These are phyloP conservation scores for Acanthiza pusilla DNA, from an alignment of 2,797 vertebrate species.

Conservation along the genomic window DNA sequence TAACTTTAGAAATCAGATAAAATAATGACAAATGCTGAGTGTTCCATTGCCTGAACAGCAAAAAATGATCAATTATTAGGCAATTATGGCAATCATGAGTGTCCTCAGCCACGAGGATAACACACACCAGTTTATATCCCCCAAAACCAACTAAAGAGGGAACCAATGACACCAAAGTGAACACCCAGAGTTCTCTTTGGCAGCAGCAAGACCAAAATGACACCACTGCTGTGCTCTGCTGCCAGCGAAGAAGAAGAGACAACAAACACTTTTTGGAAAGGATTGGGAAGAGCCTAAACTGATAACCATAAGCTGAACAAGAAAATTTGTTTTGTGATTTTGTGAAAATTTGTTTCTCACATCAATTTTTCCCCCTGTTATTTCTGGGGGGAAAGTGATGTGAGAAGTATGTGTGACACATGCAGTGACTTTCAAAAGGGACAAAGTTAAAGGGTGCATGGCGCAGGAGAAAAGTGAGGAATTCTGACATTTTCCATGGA, in stretches of 20 bases:
- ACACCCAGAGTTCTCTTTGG: neutral
- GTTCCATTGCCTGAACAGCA: neutral
- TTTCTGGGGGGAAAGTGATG: neutral
- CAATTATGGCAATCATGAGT: neutral
- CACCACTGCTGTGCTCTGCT: neutral
- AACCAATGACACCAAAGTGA: neutral
- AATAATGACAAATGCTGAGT: neutral
- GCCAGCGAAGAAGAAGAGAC: neutral
- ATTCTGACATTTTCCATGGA: neutral
- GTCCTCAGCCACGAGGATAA: neutral
- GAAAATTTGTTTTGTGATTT: neutral
- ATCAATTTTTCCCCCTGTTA: too few relatives aligned
- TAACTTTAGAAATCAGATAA: neutral
- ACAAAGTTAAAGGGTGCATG: accelerated
- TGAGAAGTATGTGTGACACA: neutral
- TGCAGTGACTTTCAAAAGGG: neutral
- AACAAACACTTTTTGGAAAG: neutral
- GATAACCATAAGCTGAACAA: neutral
- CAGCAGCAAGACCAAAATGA: neutral
- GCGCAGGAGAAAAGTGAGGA: neutral
- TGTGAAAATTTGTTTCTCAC: too few relatives aligned
- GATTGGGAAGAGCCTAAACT: neutral
- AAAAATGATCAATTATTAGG: neutral
- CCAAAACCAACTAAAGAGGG: neutral
- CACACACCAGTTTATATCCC: neutral